phyloP scores from a whole-genome alignment of 2,797 vertebrate genomes.

The Scolopax bukidnonensis region DNA sequence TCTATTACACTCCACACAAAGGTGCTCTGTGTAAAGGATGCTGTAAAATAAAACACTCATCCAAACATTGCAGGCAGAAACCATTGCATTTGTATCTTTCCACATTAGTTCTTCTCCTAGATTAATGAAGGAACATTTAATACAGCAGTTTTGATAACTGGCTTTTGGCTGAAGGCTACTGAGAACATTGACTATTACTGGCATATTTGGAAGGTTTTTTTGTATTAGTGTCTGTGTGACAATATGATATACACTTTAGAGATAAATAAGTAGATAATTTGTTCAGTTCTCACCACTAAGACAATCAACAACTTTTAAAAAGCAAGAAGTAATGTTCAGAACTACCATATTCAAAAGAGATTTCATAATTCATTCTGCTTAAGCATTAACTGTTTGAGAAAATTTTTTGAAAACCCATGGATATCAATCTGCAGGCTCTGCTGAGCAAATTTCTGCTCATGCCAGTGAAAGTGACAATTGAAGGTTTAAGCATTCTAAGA shows the following conservation, averaged over 20 bases:
- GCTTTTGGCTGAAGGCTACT: background rate
- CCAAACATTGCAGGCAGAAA: background rate
- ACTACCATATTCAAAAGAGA: background rate
- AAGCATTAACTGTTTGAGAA: background rate
- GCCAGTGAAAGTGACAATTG: background rate
- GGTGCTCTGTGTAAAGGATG: constrained; percentile 2
- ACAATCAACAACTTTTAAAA: background rate
- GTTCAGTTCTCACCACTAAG: background rate
- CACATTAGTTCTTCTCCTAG: background rate
- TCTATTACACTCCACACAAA: constrained; percentile 54
- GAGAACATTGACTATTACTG: background rate
- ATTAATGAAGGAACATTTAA: background rate
- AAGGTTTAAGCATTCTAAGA: background rate
- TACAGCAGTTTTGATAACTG: background rate
- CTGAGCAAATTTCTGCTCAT: background rate
- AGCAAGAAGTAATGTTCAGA: background rate
- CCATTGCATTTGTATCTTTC: background rate
- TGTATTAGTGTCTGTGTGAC: background rate
- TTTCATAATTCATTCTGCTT: background rate
- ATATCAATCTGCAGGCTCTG: background rate
- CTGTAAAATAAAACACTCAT: constrained; percentile 42
- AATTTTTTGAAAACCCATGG: background rate
- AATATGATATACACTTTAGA: background rate
- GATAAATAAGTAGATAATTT: background rate
- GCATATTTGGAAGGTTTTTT: background rate